Evolutionary conservation across 2,797 vertebrate genomes (phyloP).

Genomic region (Aulostomus chinensis): DNA sequence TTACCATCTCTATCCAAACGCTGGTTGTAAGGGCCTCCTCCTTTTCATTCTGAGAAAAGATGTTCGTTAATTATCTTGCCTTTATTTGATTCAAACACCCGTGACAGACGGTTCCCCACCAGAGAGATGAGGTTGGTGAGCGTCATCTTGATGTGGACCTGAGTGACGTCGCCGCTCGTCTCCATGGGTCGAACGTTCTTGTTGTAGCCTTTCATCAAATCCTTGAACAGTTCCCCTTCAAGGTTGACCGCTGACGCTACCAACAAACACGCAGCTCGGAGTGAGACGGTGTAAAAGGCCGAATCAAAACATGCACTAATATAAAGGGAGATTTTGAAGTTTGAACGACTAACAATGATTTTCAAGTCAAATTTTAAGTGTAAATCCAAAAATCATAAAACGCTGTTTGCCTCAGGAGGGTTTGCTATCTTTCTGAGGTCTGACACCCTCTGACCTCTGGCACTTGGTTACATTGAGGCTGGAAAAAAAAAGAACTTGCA

Average conservation of each 20-base stretch:
- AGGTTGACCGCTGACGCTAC: constrained; percentile 78
- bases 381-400: no score
- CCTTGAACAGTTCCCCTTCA: constrained; percentile 86
- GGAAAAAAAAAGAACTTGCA: no score
- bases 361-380: no score
- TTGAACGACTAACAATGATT: no score
- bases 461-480: no score
- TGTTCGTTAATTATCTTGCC: not conserved
- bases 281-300: not conserved
- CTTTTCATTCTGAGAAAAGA: constrained; percentile 85
- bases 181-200: constrained; percentile 84
- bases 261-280: not conserved
- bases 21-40: constrained; percentile 94
- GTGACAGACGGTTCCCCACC: constrained; percentile 74
- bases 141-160: constrained; percentile 91
- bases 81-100: not conserved
- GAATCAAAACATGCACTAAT: no score
- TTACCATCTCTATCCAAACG: constrained; percentile 97
- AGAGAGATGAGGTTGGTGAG: constrained; percentile 98
- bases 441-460: no score
- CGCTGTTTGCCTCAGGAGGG: no score
- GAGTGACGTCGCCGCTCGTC: constrained; percentile 78
- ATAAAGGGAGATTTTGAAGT: no score
- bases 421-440: no score
- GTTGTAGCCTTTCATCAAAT: constrained; percentile 89